Base-by-base conservation (phyloP, 1,140 invertebrate species). In the Drosophila nannoptera region DNA sequence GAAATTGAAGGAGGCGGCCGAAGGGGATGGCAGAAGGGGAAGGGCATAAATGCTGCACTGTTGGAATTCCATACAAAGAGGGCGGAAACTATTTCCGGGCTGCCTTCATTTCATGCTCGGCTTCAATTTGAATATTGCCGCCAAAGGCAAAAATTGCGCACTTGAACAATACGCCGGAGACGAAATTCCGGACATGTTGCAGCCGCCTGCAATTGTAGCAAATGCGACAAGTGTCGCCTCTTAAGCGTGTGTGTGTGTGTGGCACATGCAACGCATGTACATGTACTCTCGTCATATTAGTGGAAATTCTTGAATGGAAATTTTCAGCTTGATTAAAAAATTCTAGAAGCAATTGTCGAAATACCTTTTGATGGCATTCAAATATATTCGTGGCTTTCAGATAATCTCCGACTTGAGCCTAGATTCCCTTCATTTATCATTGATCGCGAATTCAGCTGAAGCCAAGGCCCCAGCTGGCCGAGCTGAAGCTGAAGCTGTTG, bases 101-200 rank as follows among this genome's bases (percentile, higher is more conserved):
- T 43, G 2, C 40, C 12, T 43, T 43, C 65, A 62, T 54, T 78
- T 73, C 62, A 62, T 67, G 22, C 72, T 83, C 63, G 61, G 62
- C 80, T 76, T 80, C 55, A 86, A 83, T 83, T 77, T 83, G 84
- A 80, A 83, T 83, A 83, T 83, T 73, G 73, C 69, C 62, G 69
- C 80, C 80, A 68, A 70, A 72, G 80, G 69, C 71, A 58, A 66
- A 62, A 72, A 63, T 78, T 78, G 67, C 46, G 43, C 58, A 60
- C 36, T 49, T 49, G 33, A 50, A 40, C 12, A 42, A 31, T 9
- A 11, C 11, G 50, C 42, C 42, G 35, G 33, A 61, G 50, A 33
- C 50, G 40, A 49, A 48, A 46, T 54, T 50, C 52, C 32, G 52
- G 60, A 42, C 68, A 70, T 70, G 52, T 64, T 50, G 58, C 59